Percentiles rank a stretch among this genome's conserved stretches.
phyloP scores from a whole-genome alignment of 2,888 invertebrate species.

The Protonemura montana region DNA sequence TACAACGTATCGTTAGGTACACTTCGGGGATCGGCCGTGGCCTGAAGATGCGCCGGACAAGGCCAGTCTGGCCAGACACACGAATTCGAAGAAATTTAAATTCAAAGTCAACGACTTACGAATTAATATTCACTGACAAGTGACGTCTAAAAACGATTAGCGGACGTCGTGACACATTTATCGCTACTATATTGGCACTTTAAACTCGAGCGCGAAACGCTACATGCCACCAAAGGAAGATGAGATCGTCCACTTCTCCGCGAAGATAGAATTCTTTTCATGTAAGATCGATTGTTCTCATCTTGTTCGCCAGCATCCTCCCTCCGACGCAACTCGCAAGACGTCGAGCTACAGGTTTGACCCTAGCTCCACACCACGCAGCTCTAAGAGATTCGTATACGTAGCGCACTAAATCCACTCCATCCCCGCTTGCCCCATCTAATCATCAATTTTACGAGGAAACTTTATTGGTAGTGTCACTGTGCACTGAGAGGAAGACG shows the following conservation, averaged over 20 bases:
- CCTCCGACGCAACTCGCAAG: neutral
- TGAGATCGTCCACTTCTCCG: neutral
- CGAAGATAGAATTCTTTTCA: neutral
- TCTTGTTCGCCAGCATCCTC: neutral
- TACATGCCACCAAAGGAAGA: neutral
- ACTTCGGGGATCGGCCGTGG: no score
- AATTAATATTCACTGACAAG: no score
- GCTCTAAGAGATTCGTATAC: neutral
- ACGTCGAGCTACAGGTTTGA: neutral
- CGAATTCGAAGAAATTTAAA: no score
- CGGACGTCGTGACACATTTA: no score
- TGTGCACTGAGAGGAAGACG: neutral
- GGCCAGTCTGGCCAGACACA: no score
- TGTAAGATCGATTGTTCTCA: constrained; percentile 7
- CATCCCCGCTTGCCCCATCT: neutral
- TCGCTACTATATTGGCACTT: no score
- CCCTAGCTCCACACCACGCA: no score
- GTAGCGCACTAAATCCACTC: constrained; percentile 7
- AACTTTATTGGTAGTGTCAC: neutral
- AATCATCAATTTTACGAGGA: neutral
- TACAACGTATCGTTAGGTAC: no score
- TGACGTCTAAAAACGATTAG: no score
- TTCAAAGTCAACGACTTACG: no score
- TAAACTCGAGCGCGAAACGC: no score
- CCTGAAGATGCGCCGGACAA: no score